Conservation (phyloP, 92 coral and sea anemone species). For the Phenganax subtilis region DNA sequence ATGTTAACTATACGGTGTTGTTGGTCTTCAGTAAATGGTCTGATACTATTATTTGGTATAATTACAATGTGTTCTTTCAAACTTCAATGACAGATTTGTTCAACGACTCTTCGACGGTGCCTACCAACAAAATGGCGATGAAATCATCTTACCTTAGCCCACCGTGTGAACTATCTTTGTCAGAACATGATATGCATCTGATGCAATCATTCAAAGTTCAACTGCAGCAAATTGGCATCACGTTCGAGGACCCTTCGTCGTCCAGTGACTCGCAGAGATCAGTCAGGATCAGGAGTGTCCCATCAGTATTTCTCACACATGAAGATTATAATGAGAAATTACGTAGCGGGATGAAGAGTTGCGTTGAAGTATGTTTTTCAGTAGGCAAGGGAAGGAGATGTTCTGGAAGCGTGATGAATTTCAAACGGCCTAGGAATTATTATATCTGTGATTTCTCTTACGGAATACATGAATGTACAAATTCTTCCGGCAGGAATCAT, state of each 20-base stretch:
- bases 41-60: too few species aligned
- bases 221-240: slow-evolving; percentile 68
- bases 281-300: slow-evolving; percentile 55
- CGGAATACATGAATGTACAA: too few species aligned
- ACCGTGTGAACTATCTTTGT: slow-evolving; percentile 59
- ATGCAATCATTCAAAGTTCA: slow-evolving; percentile 62
- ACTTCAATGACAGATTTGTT: slow-evolving; percentile 52
- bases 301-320: slow-evolving; percentile 80
- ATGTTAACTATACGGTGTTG: too few species aligned
- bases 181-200: slow-evolving; percentile 62
- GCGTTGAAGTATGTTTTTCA: slow-evolving; percentile 60
- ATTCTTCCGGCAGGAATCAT: too few species aligned
- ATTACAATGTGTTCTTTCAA: too few species aligned
- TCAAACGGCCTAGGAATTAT: too few species aligned
- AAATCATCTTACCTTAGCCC: slow-evolving; percentile 68
- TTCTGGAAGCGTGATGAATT: not conserved
- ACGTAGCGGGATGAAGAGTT: slow-evolving; percentile 62
- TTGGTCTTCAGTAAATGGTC: too few species aligned
- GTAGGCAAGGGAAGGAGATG: not conserved
- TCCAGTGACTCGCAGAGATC: slow-evolving; percentile 33
- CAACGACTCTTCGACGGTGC: slow-evolving; percentile 22
- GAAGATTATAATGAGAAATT: slow-evolving; percentile 73
- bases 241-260: slow-evolving; percentile 48
- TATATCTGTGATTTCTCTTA: too few species aligned
- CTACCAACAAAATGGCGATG: slow-evolving; percentile 37